phyloP scores from a whole-genome alignment of 2,888 invertebrate genomes.

The Mellilla xanthometata region DNA sequence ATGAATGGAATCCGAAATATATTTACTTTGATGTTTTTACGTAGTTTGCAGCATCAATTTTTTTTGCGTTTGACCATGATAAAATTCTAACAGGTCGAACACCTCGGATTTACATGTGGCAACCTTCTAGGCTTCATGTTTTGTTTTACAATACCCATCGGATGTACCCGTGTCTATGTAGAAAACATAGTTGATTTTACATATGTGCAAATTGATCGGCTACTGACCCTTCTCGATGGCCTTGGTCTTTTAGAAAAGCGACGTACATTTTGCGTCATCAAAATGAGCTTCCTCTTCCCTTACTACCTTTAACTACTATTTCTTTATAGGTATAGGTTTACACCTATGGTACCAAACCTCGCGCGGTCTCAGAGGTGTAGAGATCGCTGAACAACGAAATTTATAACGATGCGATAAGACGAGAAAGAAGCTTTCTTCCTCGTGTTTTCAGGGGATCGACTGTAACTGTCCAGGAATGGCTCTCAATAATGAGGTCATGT shows the following conservation, averaged over 20 bases:
- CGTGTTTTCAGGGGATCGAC: no score
- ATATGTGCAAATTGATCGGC: not conserved
- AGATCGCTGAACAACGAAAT: no score
- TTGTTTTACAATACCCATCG: conserved; percentile 7
- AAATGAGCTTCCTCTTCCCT: not conserved
- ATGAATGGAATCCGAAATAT: no score
- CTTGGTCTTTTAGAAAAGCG: not conserved
- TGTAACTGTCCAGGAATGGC: no score
- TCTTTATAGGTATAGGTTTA: no score
- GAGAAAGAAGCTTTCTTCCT: no score
- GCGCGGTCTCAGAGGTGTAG: no score
- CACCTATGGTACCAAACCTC: no score
- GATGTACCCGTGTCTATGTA: not conserved
- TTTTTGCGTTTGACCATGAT: conserved; percentile 8
- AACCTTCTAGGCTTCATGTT: conserved; percentile 8
- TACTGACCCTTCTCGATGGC: not conserved
- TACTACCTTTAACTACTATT: no score
- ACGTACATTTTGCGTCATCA: no score
- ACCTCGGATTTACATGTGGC: conserved; percentile 12
- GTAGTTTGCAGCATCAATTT: conserved; percentile 6
- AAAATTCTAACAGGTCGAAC: conserved; percentile 11
- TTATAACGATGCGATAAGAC: no score
- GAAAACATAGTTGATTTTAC: not conserved
- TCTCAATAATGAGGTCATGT: no score
- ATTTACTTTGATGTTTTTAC: conserved; percentile 2